A percentile compares a stretch with the other conserved stretches of the same genome.
phyloP scores from a whole-genome alignment of 2,113 vertebrate species.

The Bujurquina vittata region DNA sequence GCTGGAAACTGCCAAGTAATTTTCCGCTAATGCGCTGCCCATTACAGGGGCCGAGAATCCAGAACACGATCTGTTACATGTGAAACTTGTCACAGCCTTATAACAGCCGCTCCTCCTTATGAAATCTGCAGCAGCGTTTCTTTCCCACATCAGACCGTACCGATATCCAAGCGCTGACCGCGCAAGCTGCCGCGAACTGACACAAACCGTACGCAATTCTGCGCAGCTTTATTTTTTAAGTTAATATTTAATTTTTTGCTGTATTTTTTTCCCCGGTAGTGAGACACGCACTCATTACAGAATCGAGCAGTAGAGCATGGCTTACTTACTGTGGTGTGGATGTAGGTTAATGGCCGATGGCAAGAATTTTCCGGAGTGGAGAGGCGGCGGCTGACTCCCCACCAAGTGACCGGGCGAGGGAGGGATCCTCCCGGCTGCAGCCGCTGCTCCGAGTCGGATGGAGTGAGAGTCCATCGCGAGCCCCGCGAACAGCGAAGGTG shows the following conservation, averaged over 20 bases:
- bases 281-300: background rate
- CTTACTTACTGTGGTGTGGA: slow-evolving; percentile 90
- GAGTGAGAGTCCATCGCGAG: slow-evolving; percentile 90
- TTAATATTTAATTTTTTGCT: slow-evolving; percentile 31
- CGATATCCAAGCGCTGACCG: slow-evolving; percentile 17
- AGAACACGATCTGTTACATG: slow-evolving; percentile 25
- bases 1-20: slow-evolving; percentile 30
- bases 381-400: slow-evolving; percentile 85
- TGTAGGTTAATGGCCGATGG: slow-evolving; percentile 90
- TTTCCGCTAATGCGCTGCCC: slow-evolving; percentile 36
- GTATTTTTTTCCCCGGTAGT: background rate
- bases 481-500: slow-evolving; percentile 89
- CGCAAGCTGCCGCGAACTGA: slow-evolving; percentile 16
- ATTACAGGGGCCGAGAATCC: slow-evolving; percentile 4
- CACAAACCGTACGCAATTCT: slow-evolving; percentile 38
- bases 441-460: slow-evolving; percentile 83
- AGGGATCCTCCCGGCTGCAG: slow-evolving; percentile 86
- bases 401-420: slow-evolving; percentile 85
- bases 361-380: slow-evolving; percentile 91
- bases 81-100: slow-evolving; percentile 51
- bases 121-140: slow-evolving; percentile 8
- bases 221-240: slow-evolving; percentile 45
- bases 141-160: slow-evolving; percentile 12
- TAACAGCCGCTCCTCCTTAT: slow-evolving; percentile 38
- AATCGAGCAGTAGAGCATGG: background rate